These are phyloP conservation scores for Epinotia nisella DNA, from an alignment of 2,888 invertebrate species.

Conservation along the genomic window DNA sequence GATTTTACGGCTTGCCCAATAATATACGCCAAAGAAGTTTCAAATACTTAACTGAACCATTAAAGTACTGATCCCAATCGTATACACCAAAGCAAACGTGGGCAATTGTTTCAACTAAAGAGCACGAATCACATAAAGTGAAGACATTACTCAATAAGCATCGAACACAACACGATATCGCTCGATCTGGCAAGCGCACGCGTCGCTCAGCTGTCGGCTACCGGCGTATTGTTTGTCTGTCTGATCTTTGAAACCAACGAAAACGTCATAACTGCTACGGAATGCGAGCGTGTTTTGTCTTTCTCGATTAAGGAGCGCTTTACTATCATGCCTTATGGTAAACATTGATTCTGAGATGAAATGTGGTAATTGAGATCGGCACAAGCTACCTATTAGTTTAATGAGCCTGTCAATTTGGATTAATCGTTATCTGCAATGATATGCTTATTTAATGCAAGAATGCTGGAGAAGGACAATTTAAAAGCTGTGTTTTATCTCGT, in stretches of 20 bases:
- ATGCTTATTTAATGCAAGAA: neutral
- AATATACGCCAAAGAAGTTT: neutral
- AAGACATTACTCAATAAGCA: constrained; percentile 41
- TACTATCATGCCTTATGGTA: constrained; percentile 32
- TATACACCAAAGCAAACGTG: neutral
- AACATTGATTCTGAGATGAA: constrained; percentile 43
- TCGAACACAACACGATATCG: constrained; percentile 31
- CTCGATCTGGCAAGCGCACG: constrained; percentile 26
- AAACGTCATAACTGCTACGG: neutral
- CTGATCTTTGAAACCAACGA: constrained; percentile 11
- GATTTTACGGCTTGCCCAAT: neutral
- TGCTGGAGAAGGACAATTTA: neutral
- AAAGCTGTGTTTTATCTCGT: neutral
- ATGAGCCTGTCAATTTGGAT: constrained; percentile 42
- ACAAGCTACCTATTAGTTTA: constrained; percentile 32
- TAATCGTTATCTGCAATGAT: constrained; percentile 13
- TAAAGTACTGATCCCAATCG: constrained; percentile 9
- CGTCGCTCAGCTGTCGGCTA: constrained; percentile 45
- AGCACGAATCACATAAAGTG: constrained; percentile 33
- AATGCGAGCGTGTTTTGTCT: neutral
- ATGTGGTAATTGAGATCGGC: constrained; percentile 41
- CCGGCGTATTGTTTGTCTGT: constrained; percentile 42
- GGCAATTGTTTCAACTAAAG: constrained; percentile 29
- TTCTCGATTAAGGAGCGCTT: neutral
- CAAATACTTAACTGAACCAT: neutral